Evolutionary conservation across 2,888 invertebrate species (phyloP), one percentile per base, ranked within the genome.

Genomic region (Beris chalybata): DNA sequence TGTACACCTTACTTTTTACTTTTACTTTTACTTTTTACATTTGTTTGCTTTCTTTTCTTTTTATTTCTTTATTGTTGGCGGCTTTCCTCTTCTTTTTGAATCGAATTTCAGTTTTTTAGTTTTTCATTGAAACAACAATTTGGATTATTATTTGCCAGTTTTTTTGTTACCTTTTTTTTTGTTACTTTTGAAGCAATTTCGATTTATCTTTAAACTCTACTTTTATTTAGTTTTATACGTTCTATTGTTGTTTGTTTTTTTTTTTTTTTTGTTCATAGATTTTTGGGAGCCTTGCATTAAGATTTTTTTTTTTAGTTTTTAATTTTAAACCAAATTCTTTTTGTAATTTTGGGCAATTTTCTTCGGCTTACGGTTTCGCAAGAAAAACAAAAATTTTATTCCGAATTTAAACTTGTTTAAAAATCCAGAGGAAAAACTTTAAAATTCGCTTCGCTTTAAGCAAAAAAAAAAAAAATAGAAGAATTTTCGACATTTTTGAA

Each of bases 331-430:
- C 47, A 13, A 5, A 5, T 47, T 47, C 15, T 15, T 13, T 48
- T 13, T 13, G 5, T 13, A 3, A n/a, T n/a, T n/a, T 12, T 44
- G 44, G 44, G 22, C 11, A n/a, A n/a, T 44, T 12, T n/a, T 44
- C n/a, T 44, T 44, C 44, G 44, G n/a, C 44, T 48, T 48, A 6
- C 12, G 48, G n/a, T 48, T 7, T 7, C n/a, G 48, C 48, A 15
- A 15, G 13, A 48, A 48, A 48, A 48, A 43, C 58, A 58, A 58
- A 58, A 58, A 58, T 58, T 58, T 58, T 58, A 58, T 58, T 58
- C 58, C 58, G 58, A 58, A 29, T 44, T 29, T 29, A 22, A n/a
- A 11, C 15, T 38, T 22, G 30, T 58, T 12, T 2, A 38, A 43
- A 56, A 54, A 31, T 5, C 3, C 31, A 32, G 32, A 54, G 6